phyloP scores from a whole-genome alignment of 2,113 vertebrate genomes.

The Parotia lawesii region DNA sequence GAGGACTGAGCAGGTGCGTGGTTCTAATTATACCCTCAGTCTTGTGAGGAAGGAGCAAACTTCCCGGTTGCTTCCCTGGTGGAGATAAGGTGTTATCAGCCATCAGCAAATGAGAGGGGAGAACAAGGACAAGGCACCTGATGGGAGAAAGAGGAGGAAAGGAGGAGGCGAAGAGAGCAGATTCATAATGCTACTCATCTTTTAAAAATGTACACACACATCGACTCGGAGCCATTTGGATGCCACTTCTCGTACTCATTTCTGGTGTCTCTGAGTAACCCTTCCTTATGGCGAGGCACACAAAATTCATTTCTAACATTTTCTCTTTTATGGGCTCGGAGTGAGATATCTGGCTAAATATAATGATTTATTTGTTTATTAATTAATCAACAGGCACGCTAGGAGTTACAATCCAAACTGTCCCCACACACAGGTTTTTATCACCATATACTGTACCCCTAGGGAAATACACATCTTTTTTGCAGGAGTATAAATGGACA shows the following conservation, averaged over 20 bases:
- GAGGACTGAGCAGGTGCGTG: constrained; percentile 62
- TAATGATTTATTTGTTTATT: constrained; percentile 45
- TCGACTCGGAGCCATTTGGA: not conserved
- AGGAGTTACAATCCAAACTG: constrained; percentile 18
- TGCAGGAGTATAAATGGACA: constrained; percentile 43
- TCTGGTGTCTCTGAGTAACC: not conserved
- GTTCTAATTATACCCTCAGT: constrained; percentile 63
- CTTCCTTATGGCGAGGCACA: not conserved
- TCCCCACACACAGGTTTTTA: constrained; percentile 31
- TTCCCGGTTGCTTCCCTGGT: constrained; percentile 57
- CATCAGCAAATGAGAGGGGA: constrained; percentile 59
- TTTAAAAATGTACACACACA: not conserved
- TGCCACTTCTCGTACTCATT: not conserved
- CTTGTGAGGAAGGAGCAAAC: constrained; percentile 52
- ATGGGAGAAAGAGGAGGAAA: constrained; percentile 21
- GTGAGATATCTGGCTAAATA: constrained; percentile 13
- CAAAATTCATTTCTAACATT: not conserved
- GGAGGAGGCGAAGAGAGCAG: not conserved
- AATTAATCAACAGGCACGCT: constrained; percentile 33
- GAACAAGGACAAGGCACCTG: constrained; percentile 60
- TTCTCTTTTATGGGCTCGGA: not conserved
- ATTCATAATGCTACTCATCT: constrained; percentile 6
- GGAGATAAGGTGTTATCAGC: constrained; percentile 61
- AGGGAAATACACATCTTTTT: constrained; percentile 40
- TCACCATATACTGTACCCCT: not conserved